Evolutionary conservation across 1,140 invertebrate genomes (phyloP).

Genomic region (Drosophila jambulina): DNA sequence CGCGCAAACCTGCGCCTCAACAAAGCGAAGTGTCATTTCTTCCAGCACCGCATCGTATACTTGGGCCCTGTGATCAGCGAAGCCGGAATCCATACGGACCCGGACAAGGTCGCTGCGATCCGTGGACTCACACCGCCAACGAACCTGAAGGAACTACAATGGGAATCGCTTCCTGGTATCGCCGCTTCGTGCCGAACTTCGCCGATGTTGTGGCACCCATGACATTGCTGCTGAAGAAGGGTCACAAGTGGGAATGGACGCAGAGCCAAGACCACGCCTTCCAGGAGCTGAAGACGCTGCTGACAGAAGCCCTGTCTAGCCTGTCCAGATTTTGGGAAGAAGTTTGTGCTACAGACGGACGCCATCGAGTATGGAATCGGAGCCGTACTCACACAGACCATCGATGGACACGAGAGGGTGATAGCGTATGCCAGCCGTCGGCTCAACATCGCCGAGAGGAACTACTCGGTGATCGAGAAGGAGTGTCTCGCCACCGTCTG

Average conservation of each 20-base stretch:
- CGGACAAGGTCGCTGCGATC: slow-evolving; percentile 17
- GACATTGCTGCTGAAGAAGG: slow-evolving; percentile 3
- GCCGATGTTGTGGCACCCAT: slow-evolving; percentile 18
- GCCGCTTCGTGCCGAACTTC: slow-evolving; percentile 31
- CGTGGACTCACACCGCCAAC: neutral
- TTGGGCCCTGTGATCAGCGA: neutral
- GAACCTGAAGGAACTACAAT: slow-evolving; percentile 14
- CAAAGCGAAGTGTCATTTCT: neutral
- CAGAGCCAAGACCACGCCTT: neutral
- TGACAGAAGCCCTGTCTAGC: too few relatives aligned
- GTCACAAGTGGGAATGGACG: neutral
- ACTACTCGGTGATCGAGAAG: too few relatives aligned
- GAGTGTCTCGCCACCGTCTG: too few relatives aligned
- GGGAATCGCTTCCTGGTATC: slow-evolving; percentile 29
- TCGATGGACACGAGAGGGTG: too few relatives aligned
- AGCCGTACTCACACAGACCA: too few relatives aligned
- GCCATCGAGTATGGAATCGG: too few relatives aligned
- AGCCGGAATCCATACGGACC: slow-evolving; percentile 14
- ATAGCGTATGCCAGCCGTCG: too few relatives aligned
- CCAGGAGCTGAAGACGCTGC: neutral
- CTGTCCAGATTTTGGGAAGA: too few relatives aligned
- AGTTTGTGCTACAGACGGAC: too few relatives aligned
- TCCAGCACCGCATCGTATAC: neutral
- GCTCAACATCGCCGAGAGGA: neutral
- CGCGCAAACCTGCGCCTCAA: neutral